Conservation (phyloP, 1,140 invertebrate species). For the Drosophila eugracilis region DNA sequence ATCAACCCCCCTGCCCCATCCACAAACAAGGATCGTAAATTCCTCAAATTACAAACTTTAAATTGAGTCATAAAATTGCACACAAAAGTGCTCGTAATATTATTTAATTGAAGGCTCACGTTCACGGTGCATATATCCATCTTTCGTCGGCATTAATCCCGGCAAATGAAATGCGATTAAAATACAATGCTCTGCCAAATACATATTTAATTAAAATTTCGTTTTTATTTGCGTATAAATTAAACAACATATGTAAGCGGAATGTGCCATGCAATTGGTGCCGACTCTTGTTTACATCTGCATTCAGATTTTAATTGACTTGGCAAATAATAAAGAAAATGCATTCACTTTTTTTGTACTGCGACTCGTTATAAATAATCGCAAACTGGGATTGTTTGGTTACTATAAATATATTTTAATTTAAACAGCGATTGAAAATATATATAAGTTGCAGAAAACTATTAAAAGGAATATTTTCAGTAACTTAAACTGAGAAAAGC, state of each 20-base stretch:
- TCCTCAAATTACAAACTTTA: slow-evolving; percentile 46
- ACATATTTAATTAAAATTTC: slow-evolving; percentile 71
- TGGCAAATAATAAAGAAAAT: slow-evolving; percentile 53
- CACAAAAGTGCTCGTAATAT: slow-evolving; percentile 33
- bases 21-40: slow-evolving; percentile 28
- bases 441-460: background rate
- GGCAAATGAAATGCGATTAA: slow-evolving; percentile 65
- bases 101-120: slow-evolving; percentile 23
- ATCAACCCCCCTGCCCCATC: slow-evolving; percentile 12
- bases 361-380: slow-evolving; percentile 1
- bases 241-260: slow-evolving; percentile 42
- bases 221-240: slow-evolving; percentile 32
- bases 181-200: slow-evolving; percentile 64
- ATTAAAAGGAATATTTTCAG: too few species aligned
- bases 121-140: slow-evolving; percentile 1
- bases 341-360: slow-evolving; percentile 4
- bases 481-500: too few species aligned
- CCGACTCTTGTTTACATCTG: slow-evolving; percentile 61
- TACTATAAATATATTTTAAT: slow-evolving; percentile 12
- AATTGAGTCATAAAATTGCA: slow-evolving; percentile 46
- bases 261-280: slow-evolving; percentile 7
- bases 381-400: background rate
- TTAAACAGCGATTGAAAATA: background rate
- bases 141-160: slow-evolving; percentile 44
- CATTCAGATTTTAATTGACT: slow-evolving; percentile 74